Conservation (phyloP, 2,888 invertebrate genomes). For the Pterobdella sp. region DNA sequence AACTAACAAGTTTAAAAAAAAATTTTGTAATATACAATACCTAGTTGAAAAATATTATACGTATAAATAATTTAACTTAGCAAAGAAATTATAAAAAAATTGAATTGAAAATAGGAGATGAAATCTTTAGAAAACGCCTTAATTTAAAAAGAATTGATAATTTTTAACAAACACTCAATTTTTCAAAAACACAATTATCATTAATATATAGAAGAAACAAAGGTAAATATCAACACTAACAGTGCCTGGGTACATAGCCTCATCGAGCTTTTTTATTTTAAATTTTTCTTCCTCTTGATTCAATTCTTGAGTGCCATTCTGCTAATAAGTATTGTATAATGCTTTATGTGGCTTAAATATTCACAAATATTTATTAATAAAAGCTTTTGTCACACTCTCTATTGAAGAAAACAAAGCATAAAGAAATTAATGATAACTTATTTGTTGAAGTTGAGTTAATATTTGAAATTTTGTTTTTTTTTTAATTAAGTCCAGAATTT, state of each 20-base stretch:
- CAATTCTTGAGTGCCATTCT: neutral
- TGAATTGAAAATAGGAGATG: neutral
- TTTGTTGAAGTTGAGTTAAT: neutral
- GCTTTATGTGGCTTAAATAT: too few species aligned
- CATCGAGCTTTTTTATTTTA: conserved; percentile 25
- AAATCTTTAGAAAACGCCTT: neutral
- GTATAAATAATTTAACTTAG: too few species aligned
- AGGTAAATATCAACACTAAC: conserved; percentile 1
- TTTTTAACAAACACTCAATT: neutral
- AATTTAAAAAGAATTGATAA: neutral
- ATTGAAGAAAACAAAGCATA: neutral
- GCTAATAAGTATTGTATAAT: neutral
- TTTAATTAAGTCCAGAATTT: too few species aligned
- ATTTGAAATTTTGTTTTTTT: too few species aligned
- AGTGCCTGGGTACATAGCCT: conserved; percentile 10
- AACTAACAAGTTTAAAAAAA: too few species aligned
- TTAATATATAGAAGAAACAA: neutral
- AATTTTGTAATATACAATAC: neutral
- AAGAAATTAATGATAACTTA: neutral
- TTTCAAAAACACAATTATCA: neutral
- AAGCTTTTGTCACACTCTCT: neutral
- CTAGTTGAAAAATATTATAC: too few species aligned
- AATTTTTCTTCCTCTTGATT: conserved; percentile 4
- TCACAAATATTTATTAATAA: too few species aligned
- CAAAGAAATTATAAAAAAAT: too few species aligned